Evolutionary conservation across 2,113 vertebrate species (phyloP).

Genomic region (Corvus moneduloides): DNA sequence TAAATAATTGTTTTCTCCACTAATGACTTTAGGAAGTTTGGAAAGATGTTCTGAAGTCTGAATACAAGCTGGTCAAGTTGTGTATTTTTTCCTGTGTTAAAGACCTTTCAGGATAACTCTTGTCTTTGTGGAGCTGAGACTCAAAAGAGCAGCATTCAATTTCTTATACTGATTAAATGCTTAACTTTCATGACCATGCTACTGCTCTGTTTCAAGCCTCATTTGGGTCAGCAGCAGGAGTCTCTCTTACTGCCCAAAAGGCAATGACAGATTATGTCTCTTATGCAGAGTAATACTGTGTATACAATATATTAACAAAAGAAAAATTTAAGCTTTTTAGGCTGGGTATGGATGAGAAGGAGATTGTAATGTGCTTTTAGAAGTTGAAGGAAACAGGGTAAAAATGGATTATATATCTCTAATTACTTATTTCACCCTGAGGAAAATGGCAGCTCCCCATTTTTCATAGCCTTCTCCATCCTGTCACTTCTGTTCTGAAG

Average conservation of each 20-base stretch:
- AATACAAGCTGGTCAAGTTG: background rate
- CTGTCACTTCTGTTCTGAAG: background rate
- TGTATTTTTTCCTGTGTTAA: background rate
- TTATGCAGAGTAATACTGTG: background rate
- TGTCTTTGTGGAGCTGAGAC: background rate
- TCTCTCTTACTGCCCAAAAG: background rate
- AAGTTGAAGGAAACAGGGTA: background rate
- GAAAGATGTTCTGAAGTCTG: background rate
- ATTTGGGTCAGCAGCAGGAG: conserved; percentile 28
- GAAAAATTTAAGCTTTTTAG: background rate
- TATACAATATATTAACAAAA: background rate
- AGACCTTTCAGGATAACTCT: background rate
- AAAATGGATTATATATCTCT: background rate
- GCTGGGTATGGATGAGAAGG: background rate
- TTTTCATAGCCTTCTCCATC: background rate
- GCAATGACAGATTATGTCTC: background rate
- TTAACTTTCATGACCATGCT: background rate
- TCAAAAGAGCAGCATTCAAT: background rate
- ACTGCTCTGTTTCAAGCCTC: background rate
- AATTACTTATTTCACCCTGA: background rate
- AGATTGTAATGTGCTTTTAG: background rate
- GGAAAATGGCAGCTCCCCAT: background rate
- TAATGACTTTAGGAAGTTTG: background rate
- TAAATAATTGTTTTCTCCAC: background rate
- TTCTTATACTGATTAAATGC: background rate